These are phyloP conservation scores for Carterocephalus palaemon DNA, from an alignment of 2,888 invertebrate species.

Conservation along the genomic window DNA sequence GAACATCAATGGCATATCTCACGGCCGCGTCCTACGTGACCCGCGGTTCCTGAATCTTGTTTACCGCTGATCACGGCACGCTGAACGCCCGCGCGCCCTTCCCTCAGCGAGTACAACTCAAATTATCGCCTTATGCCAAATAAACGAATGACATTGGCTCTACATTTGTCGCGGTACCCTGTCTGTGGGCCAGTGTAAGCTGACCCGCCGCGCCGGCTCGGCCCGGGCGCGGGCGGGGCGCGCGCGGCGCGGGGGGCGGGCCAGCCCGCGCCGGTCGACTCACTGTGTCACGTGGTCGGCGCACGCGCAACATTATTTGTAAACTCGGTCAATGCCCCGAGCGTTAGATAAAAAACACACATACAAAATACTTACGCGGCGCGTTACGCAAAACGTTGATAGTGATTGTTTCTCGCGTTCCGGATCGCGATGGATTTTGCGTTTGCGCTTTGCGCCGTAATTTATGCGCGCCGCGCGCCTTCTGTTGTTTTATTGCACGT, in stretches of 20 bases:
- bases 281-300: constrained; percentile 73
- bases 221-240: constrained; percentile 11
- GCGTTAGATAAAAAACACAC: constrained; percentile 69
- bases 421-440: constrained; percentile 25
- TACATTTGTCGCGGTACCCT: constrained; percentile 56
- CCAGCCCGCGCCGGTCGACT: constrained; percentile 45
- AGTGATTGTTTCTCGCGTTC: constrained; percentile 37
- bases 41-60: constrained; percentile 24
- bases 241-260: constrained; percentile 27
- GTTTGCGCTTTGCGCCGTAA: constrained; percentile 13
- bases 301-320: constrained; percentile 73
- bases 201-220: constrained; percentile 28
- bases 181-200: constrained; percentile 42
- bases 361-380: constrained; percentile 70
- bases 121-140: constrained; percentile 55
- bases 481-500: constrained; percentile 11
- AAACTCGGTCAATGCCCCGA: constrained; percentile 77
- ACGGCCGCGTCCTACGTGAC: constrained; percentile 21
- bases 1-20: constrained; percentile 9
- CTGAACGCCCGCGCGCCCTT: too few relatives aligned
- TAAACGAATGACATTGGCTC: constrained; percentile 68
- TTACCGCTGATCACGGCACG: too few relatives aligned
- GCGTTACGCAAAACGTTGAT: constrained; percentile 65
- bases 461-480: constrained; percentile 4
- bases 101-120: constrained; percentile 40